Base-by-base conservation (phyloP, 2,888 invertebrate genomes). In the Druceiella hillmani region DNA sequence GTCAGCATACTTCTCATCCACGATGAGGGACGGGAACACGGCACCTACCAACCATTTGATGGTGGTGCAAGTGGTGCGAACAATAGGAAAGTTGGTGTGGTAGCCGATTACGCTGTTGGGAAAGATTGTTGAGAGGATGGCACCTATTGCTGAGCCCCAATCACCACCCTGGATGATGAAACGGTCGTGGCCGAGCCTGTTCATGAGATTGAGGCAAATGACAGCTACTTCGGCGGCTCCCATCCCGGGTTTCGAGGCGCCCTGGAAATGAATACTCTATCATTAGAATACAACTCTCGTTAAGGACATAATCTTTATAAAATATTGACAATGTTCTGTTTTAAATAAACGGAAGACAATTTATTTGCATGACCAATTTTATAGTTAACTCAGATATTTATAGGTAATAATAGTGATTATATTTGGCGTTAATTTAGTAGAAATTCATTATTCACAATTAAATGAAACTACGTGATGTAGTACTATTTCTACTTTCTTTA, bases 131-230 rank as follows among this genome's bases (percentile, higher is more conserved):
- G 76, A 67, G 59, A 84, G 64, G 26, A 60, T 47, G 1, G 64
- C 53, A 1, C 64, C 66, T 24, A 81, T 72, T 0, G 69, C 11
- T 1, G 74, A 56, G 3, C 84, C 85, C 80, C 81, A 82, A 54
- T 84, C 83, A 2, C 81, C 81, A 2, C 62, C 87, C 52, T 87
- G 86, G 1, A 78, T 59, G 58, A 80, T 83, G 58, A 70, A 89
- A 54, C 75, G 67, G 32, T 78, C 57, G 55, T 74, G 74, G 1
- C 82, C 82, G 1, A 89, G 62, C n/a, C 82, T 61, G 22, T 71
- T 58, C 86, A 87, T 87, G 32, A 89, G 62, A 52, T 79, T 80
- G 35, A 72, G 73, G 52, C 85, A 68, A 30, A 82, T 57, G 0
- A 75, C 65, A 0, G 69, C 75, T 2, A 76, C 62, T 50, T 79